These are phyloP conservation scores for Prunella fulvescens DNA, from an alignment of 2,113 vertebrate genomes.

Conservation along the genomic window DNA sequence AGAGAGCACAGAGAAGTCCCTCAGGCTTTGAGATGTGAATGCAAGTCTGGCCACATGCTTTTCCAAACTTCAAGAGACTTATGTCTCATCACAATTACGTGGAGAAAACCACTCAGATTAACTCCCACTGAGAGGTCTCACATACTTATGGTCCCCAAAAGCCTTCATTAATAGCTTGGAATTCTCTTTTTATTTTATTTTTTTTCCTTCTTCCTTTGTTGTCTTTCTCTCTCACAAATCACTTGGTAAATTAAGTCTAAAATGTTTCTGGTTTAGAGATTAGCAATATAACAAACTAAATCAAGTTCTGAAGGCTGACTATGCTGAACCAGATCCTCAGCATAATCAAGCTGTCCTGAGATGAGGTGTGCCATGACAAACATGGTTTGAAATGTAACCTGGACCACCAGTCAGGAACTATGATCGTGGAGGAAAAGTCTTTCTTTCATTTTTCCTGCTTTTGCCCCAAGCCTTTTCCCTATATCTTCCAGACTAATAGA, in stretches of 20 bases:
- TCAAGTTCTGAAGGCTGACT: background rate
- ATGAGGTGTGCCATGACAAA: background rate
- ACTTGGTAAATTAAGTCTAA: background rate
- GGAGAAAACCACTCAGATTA: background rate
- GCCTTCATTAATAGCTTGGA: background rate
- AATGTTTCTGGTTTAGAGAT: background rate
- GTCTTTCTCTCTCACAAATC: background rate
- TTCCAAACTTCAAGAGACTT: background rate
- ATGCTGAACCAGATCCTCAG: background rate
- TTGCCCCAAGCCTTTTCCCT: background rate
- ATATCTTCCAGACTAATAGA: background rate
- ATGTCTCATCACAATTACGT: background rate
- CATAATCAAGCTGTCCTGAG: background rate
- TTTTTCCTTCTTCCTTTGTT: background rate
- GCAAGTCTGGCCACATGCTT: background rate
- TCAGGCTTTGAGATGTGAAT: background rate
- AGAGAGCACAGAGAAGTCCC: background rate
- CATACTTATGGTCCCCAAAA: background rate
- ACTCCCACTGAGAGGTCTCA: background rate
- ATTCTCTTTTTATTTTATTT: background rate
- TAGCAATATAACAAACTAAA: background rate
- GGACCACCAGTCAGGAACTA: background rate
- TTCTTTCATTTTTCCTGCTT: background rate
- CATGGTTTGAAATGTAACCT: background rate
- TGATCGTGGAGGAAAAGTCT: background rate